A percentile compares a stretch with the other conserved stretches of the same genome.
Evolutionary conservation across 2,113 vertebrate species (phyloP).

Genomic region (Rhipidura dahli): DNA sequence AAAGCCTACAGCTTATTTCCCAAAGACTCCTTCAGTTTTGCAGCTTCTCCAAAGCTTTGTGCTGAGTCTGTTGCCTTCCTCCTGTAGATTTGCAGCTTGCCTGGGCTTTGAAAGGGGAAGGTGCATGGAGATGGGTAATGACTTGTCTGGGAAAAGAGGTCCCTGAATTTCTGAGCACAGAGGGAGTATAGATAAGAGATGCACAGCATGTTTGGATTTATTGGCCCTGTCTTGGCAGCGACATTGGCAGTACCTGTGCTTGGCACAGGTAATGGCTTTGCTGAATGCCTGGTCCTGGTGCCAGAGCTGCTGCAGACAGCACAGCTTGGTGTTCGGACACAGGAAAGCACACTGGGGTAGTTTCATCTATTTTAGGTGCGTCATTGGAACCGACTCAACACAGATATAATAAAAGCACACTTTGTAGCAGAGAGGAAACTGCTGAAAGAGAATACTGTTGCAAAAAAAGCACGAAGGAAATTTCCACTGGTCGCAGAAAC

Average conservation of each 20-base stretch:
- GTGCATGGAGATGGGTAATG: neutral
- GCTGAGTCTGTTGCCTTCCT: neutral
- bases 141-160: neutral
- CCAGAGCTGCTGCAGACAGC: neutral
- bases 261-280: neutral
- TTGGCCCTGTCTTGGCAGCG: accelerated
- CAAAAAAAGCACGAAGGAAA: conserved; percentile 27
- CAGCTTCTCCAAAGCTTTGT: neutral
- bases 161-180: neutral
- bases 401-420: conserved; percentile 35
- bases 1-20: neutral
- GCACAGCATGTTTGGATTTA: neutral
- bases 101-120: neutral
- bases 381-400: neutral
- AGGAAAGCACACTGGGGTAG: conserved; percentile 16
- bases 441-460: conserved; percentile 59
- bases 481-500: conserved; percentile 35
- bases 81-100: neutral
- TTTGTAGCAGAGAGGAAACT: conserved; percentile 26
- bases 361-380: conserved; percentile 56
- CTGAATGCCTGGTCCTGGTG: conserved; percentile 1
- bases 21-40: neutral
- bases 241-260: neutral
- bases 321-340: neutral
- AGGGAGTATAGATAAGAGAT: neutral